Conservation (phyloP, 2,113 vertebrate genomes). For the Tetraodon nigroviridis region DNA sequence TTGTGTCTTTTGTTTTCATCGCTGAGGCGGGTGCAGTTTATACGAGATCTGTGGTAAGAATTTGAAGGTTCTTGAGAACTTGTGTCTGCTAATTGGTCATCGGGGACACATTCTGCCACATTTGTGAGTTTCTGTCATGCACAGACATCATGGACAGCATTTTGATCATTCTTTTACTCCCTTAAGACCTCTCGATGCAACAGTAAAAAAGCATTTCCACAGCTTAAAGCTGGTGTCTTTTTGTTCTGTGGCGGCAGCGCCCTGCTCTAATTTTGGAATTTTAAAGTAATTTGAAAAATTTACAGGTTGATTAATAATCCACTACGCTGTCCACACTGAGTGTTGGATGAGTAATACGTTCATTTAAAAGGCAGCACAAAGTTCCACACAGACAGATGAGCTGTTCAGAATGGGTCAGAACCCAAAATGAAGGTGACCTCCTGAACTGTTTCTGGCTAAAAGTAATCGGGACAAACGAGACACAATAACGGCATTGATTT, state of each 20-base stretch:
- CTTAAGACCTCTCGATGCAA: background rate
- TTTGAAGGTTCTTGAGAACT: background rate
- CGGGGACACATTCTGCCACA: constrained; percentile 14
- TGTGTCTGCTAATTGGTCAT: constrained; percentile 16
- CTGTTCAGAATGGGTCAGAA: background rate
- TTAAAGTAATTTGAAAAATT: background rate
- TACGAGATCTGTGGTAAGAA: background rate
- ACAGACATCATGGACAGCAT: background rate
- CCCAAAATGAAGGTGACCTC: background rate
- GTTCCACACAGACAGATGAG: background rate
- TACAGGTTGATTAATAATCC: background rate
- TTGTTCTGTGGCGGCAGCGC: background rate
- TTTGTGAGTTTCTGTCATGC: background rate
- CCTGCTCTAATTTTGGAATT: background rate
- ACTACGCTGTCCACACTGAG: background rate
- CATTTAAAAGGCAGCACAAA: background rate
- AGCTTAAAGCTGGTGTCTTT: background rate
- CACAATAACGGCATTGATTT: too few species aligned
- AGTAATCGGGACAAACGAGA: background rate
- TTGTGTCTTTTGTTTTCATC: constrained; percentile 16
- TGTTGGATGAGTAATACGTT: background rate
- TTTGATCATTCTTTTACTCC: background rate
- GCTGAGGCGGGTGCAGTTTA: too few species aligned
- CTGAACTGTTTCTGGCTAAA: background rate
- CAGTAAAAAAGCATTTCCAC: too few species aligned